Evolutionary conservation across 2,797 vertebrate genomes (phyloP).

Genomic region (Thaleichthys pacificus): DNA sequence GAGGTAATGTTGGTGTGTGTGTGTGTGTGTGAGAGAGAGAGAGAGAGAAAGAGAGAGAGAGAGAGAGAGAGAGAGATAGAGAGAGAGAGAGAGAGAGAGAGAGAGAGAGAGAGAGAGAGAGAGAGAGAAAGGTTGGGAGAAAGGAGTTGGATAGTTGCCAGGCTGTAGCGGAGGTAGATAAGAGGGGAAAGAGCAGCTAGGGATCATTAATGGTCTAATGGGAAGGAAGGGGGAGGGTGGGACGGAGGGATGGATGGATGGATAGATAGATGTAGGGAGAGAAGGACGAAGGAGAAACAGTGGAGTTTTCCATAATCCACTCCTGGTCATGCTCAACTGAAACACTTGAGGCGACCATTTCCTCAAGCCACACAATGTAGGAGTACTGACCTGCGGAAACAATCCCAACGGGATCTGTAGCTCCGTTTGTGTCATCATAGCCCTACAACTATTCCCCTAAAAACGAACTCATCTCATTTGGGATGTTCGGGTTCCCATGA

Average conservation of each 20-base stretch:
- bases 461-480: too few relatives aligned
- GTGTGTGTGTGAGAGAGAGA: neutral
- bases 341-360: too few relatives aligned
- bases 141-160: slow-evolving; percentile 36
- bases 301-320: slow-evolving; percentile 27
- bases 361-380: too few relatives aligned
- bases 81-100: slow-evolving; percentile 29
- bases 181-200: slow-evolving; percentile 15
- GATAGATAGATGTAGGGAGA: neutral
- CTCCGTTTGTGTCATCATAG: too few relatives aligned
- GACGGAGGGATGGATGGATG: neutral
- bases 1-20: neutral
- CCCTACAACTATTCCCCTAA: too few relatives aligned
- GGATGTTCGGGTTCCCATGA: neutral
- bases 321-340: neutral
- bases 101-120: neutral
- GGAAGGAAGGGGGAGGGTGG: neutral
- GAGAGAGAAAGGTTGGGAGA: too few relatives aligned
- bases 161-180: slow-evolving; percentile 29
- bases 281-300: neutral
- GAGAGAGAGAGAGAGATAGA: neutral
- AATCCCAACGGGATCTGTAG: too few relatives aligned
- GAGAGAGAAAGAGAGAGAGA: slow-evolving; percentile 30
- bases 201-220: slow-evolving; percentile 37
- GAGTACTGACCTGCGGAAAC: too few relatives aligned